These are phyloP conservation scores for Hoplodrina blanda DNA, from an alignment of 2,888 invertebrate genomes.

Conservation along the genomic window DNA sequence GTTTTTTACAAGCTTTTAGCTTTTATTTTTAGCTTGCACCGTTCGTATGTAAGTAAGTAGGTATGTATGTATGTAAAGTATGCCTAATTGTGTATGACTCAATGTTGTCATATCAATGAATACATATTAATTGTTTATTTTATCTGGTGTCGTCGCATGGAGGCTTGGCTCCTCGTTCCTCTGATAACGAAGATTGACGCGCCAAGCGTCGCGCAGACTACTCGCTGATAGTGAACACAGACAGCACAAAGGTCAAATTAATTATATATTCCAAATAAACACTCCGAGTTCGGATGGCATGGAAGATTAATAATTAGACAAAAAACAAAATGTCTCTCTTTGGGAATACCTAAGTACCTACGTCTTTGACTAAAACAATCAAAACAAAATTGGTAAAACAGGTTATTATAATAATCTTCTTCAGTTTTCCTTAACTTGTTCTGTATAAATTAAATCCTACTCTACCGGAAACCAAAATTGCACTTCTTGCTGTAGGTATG, in stretches of 20 bases:
- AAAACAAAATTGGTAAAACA: slow-evolving; percentile 1
- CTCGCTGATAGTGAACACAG: slow-evolving; percentile 48
- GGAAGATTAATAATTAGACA: slow-evolving; percentile 5
- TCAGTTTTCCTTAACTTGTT: slow-evolving; percentile 20
- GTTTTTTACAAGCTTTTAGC: not conserved
- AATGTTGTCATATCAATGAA: slow-evolving; percentile 45
- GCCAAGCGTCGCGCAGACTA: slow-evolving; percentile 50
- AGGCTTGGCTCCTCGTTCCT: slow-evolving; percentile 67
- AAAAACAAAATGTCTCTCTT: slow-evolving; percentile 4
- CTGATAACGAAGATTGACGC: slow-evolving; percentile 63
- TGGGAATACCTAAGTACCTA: not conserved
- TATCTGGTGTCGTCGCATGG: slow-evolving; percentile 52
- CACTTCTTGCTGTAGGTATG: not conserved
- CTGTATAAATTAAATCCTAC: not conserved
- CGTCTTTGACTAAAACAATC: not conserved
- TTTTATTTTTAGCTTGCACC: too few relatives aligned
- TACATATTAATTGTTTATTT: slow-evolving; percentile 42
- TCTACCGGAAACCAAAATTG: not conserved
- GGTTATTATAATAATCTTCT: slow-evolving; percentile 5
- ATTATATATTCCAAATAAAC: slow-evolving; percentile 46
- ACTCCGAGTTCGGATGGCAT: slow-evolving; percentile 16
- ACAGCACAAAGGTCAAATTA: slow-evolving; percentile 53
- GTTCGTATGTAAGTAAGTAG: too few relatives aligned
- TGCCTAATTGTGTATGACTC: slow-evolving; percentile 39
- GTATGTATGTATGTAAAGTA: too few relatives aligned